Conservation (phyloP, 2,113 vertebrate species). For the Excalfactoria chinensis region DNA sequence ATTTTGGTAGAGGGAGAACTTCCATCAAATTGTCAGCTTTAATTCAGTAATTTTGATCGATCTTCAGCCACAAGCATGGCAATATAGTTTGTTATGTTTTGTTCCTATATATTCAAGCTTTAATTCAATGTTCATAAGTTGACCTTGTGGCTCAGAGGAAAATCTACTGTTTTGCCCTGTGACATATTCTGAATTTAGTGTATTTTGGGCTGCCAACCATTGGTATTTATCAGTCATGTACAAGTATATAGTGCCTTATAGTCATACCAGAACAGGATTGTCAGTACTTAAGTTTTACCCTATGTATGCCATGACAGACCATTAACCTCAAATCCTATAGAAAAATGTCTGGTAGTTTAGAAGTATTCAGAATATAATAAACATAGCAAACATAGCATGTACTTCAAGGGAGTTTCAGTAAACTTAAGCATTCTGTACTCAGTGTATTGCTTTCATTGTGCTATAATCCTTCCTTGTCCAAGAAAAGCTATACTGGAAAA, state of each 20-base stretch:
- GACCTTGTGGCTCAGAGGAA: neutral
- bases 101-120: neutral
- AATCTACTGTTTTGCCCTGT: neutral
- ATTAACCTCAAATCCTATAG: neutral
- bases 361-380: neutral
- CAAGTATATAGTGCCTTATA: neutral
- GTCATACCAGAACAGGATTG: neutral
- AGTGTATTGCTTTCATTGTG: neutral
- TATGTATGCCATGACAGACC: neutral
- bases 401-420: neutral
- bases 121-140: neutral
- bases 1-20: neutral
- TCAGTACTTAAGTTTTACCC: neutral
- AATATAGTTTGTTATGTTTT: neutral
- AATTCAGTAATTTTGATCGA: neutral
- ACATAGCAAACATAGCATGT: neutral
- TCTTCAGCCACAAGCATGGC: neutral
- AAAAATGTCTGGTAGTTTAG: neutral
- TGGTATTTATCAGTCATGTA: neutral
- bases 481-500: neutral
- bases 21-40: neutral
- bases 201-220: neutral
- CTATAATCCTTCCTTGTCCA: neutral
- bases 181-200: neutral
- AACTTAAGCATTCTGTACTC: neutral